These are phyloP conservation scores for Sprattus sprattus DNA, from an alignment of 2,113 vertebrate species.

Conservation along the genomic window DNA sequence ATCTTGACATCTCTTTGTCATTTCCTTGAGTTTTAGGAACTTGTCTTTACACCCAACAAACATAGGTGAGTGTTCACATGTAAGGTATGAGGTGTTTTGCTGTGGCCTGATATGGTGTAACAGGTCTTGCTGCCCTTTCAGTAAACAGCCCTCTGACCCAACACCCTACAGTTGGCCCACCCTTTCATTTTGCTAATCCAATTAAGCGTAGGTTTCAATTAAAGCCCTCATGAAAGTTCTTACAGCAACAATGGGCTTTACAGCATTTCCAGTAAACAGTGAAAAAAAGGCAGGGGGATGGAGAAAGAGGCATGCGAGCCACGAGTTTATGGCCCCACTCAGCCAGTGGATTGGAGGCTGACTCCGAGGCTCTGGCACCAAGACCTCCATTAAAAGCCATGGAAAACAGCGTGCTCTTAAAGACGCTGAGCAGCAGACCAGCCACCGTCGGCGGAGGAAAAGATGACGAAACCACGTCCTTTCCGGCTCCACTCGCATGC, in stretches of 20 bases:
- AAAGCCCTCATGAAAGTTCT: slow-evolving; percentile 30
- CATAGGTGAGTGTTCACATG: neutral
- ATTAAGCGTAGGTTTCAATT: slow-evolving; percentile 32
- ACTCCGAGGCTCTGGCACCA: neutral
- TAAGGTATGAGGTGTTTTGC: too few species aligned
- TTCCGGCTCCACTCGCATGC: neutral
- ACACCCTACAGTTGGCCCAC: neutral
- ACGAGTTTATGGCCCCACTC: neutral
- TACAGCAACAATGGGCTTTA: slow-evolving; percentile 34
- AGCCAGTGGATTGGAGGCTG: neutral
- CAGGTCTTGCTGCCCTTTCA: neutral
- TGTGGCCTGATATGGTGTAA: too few species aligned
- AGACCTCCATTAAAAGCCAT: neutral
- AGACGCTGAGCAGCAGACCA: neutral
- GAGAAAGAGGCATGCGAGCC: neutral
- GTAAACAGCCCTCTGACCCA: neutral
- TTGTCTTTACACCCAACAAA: neutral
- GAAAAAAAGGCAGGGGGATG: neutral
- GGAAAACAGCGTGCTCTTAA: neutral
- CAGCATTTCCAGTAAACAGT: slow-evolving; percentile 35
- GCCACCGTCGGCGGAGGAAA: neutral
- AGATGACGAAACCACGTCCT: neutral
- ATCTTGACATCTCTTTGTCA: neutral
- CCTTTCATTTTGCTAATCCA: slow-evolving; percentile 27
- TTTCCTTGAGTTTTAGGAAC: neutral